These are phyloP conservation scores for Pelecanoides urinatrix DNA, from an alignment of 2,113 vertebrate genomes.

Conservation along the genomic window DNA sequence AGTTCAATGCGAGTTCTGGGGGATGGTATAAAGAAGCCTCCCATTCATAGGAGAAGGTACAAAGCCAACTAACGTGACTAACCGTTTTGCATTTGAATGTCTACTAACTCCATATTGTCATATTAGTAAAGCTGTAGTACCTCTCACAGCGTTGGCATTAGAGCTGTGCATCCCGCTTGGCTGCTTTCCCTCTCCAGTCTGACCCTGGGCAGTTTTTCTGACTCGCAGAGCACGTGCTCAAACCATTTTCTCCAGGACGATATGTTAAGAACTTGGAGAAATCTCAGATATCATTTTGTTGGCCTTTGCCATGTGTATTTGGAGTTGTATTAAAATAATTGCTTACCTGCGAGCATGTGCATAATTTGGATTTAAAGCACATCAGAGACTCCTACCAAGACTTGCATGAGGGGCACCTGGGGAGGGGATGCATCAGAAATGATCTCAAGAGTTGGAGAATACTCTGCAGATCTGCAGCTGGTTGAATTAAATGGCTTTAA, in stretches of 20 bases:
- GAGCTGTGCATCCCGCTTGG: background rate
- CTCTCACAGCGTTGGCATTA: background rate
- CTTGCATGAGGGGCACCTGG: background rate
- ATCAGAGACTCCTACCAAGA: background rate
- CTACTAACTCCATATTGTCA: constrained; percentile 68
- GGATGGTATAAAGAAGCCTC: constrained; percentile 85
- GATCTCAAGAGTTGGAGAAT: background rate
- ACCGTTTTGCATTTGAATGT: constrained; percentile 58
- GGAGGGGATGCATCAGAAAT: background rate
- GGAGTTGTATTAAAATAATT: background rate
- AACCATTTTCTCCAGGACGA: background rate
- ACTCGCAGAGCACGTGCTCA: background rate
- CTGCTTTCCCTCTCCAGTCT: background rate
- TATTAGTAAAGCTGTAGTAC: background rate
- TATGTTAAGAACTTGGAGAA: background rate
- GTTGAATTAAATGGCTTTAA: background rate
- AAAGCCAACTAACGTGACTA: constrained; percentile 68
- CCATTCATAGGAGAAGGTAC: constrained; percentile 97
- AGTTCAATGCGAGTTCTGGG: constrained; percentile 86
- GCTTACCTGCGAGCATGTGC: background rate
- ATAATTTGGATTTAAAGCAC: background rate
- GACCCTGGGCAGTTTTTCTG: background rate
- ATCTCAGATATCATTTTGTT: background rate
- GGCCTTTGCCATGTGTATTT: background rate
- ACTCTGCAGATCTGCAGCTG: background rate